phyloP scores from a whole-genome alignment of 2,113 vertebrate genomes.

The Sakesphorus luctuosus region DNA sequence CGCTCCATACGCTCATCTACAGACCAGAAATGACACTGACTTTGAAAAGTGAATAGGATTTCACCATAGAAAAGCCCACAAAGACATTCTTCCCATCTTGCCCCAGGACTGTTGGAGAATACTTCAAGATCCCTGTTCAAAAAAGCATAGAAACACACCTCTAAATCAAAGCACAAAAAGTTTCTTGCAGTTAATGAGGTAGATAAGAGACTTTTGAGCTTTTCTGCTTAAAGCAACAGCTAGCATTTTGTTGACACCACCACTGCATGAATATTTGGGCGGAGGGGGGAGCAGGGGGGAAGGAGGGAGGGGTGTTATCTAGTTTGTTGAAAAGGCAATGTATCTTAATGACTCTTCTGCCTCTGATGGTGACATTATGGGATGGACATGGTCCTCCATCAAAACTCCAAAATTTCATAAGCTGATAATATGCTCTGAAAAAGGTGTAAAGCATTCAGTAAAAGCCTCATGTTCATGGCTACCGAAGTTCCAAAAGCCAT shows the following conservation, averaged over 20 bases:
- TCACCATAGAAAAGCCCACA: not conserved
- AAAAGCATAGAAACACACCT: not conserved
- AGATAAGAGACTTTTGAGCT: not conserved
- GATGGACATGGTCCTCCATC: not conserved
- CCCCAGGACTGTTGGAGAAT: not conserved
- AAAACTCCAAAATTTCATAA: not conserved
- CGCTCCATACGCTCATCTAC: fast-evolving
- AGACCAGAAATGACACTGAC: not conserved
- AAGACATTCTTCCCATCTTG: not conserved
- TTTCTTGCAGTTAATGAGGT: not conserved
- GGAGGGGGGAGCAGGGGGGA: no score
- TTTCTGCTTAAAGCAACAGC: not conserved
- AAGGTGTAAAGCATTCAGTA: not conserved
- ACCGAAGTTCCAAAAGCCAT: not conserved
- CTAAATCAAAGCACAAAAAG: not conserved
- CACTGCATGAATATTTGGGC: not conserved
- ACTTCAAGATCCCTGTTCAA: not conserved
- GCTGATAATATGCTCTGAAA: not conserved
- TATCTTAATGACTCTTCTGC: not conserved
- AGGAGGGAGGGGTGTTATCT: not conserved
- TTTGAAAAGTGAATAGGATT: not conserved
- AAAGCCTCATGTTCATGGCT: not conserved
- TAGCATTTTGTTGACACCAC: not conserved
- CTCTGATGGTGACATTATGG: not conserved
- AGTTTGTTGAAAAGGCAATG: not conserved